phyloP scores from a whole-genome alignment of 37 sponge, comb jelly and placozoan species.

The Cliona cf. orientalis region DNA sequence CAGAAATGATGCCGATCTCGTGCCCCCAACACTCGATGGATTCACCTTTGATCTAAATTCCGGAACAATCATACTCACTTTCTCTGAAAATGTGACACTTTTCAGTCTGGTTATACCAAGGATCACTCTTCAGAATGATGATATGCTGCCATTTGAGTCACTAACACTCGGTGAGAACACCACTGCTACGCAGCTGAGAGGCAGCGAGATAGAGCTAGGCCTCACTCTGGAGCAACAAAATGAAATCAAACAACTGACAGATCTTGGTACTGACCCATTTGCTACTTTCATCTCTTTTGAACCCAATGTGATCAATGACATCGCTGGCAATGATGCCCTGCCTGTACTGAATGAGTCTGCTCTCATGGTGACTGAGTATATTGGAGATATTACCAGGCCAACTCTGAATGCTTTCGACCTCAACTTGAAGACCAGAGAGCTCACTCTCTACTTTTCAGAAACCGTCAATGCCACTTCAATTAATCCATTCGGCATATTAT shows the following conservation, averaged over 20 bases:
- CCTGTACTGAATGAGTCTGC: slow-evolving; percentile 34
- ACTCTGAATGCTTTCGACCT: slow-evolving; percentile 68
- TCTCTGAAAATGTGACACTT: slow-evolving; percentile 70
- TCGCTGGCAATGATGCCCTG: slow-evolving; percentile 87
- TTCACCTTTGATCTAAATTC: slow-evolving; percentile 71
- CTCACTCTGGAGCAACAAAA: slow-evolving; percentile 70
- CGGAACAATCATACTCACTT: slow-evolving; percentile 64
- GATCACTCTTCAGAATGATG: slow-evolving; percentile 68
- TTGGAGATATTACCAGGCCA: slow-evolving; percentile 70
- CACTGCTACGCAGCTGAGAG: slow-evolving; percentile 17
- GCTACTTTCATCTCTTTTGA: slow-evolving; percentile 65
- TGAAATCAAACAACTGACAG: slow-evolving; percentile 62
- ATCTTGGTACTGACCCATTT: slow-evolving; percentile 42
- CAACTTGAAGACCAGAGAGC: slow-evolving; percentile 48
- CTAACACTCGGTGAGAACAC: slow-evolving; percentile 52
- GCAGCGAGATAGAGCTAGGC: slow-evolving; percentile 37
- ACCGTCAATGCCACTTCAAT: slow-evolving; percentile 77
- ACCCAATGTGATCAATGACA: slow-evolving; percentile 70
- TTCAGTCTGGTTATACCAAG: slow-evolving; percentile 49
- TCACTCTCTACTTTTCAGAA: slow-evolving; percentile 80
- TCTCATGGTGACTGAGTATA: slow-evolving; percentile 45
- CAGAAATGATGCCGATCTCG: slow-evolving; percentile 75
- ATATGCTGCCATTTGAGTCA: slow-evolving; percentile 21
- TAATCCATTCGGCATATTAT: slow-evolving; percentile 61
- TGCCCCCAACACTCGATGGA: slow-evolving; percentile 66